Evolutionary conservation across 2,113 vertebrate genomes (phyloP).

Genomic region (Mustelus asterias): DNA sequence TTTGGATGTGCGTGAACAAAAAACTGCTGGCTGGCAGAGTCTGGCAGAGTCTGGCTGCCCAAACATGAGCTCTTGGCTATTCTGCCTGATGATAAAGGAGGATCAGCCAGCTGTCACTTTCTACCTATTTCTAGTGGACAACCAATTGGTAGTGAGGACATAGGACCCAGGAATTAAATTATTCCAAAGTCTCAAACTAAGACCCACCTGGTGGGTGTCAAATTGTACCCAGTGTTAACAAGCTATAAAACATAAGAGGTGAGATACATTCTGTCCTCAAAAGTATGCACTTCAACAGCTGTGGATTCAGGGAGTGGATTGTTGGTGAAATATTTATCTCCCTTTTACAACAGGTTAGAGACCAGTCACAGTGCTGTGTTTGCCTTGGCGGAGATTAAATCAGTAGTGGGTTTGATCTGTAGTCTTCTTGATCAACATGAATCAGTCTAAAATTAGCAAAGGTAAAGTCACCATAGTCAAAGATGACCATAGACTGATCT

Average conservation of each 20-base stretch:
- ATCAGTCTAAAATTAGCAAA: background rate
- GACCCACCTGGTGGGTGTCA: background rate
- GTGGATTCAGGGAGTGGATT: background rate
- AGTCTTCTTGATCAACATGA: background rate
- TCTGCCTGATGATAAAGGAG: too few relatives aligned
- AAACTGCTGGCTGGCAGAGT: background rate
- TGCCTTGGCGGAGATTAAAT: background rate
- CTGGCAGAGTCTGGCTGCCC: background rate
- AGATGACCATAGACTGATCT: too few relatives aligned
- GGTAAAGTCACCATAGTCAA: too few relatives aligned
- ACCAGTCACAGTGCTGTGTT: background rate
- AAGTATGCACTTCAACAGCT: background rate
- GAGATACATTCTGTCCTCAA: background rate
- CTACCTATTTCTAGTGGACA: background rate
- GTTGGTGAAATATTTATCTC: background rate
- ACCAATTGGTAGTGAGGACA: background rate
- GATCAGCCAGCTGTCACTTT: background rate
- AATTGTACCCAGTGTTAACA: background rate
- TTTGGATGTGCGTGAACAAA: background rate
- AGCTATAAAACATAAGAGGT: background rate
- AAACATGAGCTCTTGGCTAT: too few relatives aligned
- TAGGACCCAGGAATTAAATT: background rate
- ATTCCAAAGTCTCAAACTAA: background rate
- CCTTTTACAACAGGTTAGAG: background rate
- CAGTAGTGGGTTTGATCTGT: background rate